phyloP scores from a whole-genome alignment of 2,888 invertebrate species.

The Phaedon cochleariae region DNA sequence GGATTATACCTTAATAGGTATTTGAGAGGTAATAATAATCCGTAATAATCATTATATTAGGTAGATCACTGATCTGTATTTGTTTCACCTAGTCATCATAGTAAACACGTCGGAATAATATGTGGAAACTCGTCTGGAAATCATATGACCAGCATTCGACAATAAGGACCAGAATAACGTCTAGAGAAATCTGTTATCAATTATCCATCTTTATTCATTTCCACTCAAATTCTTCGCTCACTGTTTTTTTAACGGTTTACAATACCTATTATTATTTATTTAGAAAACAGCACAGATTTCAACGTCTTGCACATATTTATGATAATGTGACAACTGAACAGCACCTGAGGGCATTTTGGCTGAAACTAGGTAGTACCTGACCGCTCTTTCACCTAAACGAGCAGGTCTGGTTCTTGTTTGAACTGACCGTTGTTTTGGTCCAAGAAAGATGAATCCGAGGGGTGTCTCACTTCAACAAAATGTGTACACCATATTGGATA shows the following conservation, averaged over 20 bases:
- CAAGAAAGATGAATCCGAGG: slow-evolving; percentile 10
- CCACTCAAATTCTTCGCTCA: neutral
- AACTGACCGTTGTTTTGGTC: slow-evolving; percentile 40
- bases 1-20: too few relatives aligned
- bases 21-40: too few relatives aligned
- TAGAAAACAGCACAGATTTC: neutral
- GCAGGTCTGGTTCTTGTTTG: slow-evolving; percentile 43
- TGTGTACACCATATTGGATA: too few relatives aligned
- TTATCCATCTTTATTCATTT: neutral
- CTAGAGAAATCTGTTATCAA: neutral
- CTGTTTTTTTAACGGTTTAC: slow-evolving; percentile 5
- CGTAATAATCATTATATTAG: too few relatives aligned
- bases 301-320: slow-evolving; percentile 1
- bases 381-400: slow-evolving; percentile 36
- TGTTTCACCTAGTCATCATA: too few relatives aligned
- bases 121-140: too few relatives aligned
- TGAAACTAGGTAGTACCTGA: slow-evolving; percentile 27
- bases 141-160: neutral
- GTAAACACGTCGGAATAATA: too few relatives aligned
- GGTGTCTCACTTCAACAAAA: too few relatives aligned
- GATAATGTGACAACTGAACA: slow-evolving; percentile 9
- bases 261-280: neutral
- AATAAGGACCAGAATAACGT: too few relatives aligned
- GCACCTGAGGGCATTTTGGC: slow-evolving; percentile 12
- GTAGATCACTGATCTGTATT: neutral